Evolutionary conservation across 64 coral and sea anemone genomes (phyloP), one percentile per base, ranked within the genome.

Genomic region (Dendronephthya gigantea): DNA sequence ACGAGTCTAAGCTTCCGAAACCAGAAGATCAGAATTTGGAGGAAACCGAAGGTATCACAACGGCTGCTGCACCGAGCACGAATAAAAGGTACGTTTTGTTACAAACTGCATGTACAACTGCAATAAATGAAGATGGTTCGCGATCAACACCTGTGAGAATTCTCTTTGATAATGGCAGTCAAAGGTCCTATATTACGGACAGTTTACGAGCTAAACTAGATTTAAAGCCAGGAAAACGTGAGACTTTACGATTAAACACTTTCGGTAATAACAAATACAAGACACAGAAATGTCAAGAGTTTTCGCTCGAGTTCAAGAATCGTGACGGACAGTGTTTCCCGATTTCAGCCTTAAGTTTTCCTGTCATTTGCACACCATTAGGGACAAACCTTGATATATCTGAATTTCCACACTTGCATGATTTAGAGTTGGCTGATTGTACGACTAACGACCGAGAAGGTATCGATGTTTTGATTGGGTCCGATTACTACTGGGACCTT

Each of bases 81-180:
- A 70, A 27, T 69, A 87, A 87, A 45, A 74, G n/a, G 25, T 7
- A 87, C 14, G 87, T 83, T n/a, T 49, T 88, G 7, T 50, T 82
- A 10, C 74, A 88, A 88, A 88, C 75, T 0, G 72, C 87, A 23
- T 76, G 40, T 17, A 40, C 83, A 14, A 23, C 66, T 0, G 83
- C 82, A 6, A 52, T 31, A 7, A 90, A 90, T 41, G 49, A 30
- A 38, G 40, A 89, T 62, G 39, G 88, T 33, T 76, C 56, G 1
- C 85, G 70, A 48, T 48, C n/a, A 48, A 25, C 48, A 31, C 39
- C 59, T 19, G 88, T 85, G 7, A 84, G 56, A 49, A 28, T 85
- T 35, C 62, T 90, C 29, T 90, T 90, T 48, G 88, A 90, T 39
- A 87, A 91, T 25, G 89, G 89, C 4, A 86, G 83, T 15, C 89